Evolutionary conservation across 2,888 invertebrate genomes (phyloP), one percentile per base, ranked within the genome.

Genomic region (Bembecia ichneumoniformis): DNA sequence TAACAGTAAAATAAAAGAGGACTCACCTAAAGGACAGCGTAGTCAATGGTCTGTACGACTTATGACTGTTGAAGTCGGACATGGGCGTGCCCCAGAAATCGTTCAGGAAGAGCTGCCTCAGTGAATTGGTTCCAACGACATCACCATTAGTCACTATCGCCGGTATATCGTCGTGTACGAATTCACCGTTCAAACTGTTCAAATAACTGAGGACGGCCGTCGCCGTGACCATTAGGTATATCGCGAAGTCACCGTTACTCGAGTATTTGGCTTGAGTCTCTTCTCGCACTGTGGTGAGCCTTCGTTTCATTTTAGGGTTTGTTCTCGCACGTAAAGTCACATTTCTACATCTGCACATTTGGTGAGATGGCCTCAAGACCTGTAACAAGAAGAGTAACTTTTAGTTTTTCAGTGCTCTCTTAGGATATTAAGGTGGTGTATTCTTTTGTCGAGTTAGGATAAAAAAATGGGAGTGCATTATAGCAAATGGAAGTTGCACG

Each of bases 51-150:
- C 96, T 84, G 80, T 96, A 96, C 28, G 94, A 95, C 86, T 96
- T 96, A 79, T 96, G 96, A 61, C 95, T 95, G 68, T 90, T 90
- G 46, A 90, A 86, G 70, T 94, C 93, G 46, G 90, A 89, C 93
- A 96, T 94, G 35, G 94, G 92, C 53, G 92, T 93, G 0, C 96
- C 96, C 96, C 96, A 96, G 75, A 95, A 96, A 75, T 96, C 96
- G 65, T 95, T 91, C 68, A 89, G 75, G 63, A 94, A 90, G 58
- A 94, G 78, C 61, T 91, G 90, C 58, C 81, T 81, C 64, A 94
- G 64, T 3, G 91, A 86, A 51, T 90, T 92, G 34, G 88, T 78
- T 0, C 92, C 94, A 9, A 90, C 83, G 53, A 95, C 96, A 76
- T 96, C 96, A 64, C 90, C 91, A 74, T 96, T 96, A 52, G 91